Evolutionary conservation across 2,113 vertebrate species (phyloP).

Genomic region (Rhea pennata): DNA sequence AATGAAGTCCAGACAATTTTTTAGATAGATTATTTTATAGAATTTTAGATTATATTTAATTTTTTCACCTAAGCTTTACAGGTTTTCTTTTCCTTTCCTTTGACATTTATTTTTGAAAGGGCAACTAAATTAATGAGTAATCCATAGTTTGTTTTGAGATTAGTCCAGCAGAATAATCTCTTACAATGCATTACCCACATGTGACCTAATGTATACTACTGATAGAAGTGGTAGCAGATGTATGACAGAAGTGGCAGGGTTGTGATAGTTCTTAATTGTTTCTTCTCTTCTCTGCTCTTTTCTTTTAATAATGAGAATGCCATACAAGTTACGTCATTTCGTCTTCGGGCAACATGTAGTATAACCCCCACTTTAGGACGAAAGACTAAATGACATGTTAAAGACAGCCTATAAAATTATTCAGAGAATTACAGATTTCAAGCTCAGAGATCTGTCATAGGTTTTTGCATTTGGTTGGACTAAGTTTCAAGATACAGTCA

Average conservation of each 20-base stretch:
- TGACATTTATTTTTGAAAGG: not conserved
- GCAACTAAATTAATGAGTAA: not conserved
- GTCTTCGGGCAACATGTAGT: not conserved
- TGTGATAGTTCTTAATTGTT: not conserved
- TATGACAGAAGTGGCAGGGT: not conserved
- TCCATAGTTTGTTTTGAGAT: not conserved
- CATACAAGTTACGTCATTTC: not conserved
- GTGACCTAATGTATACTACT: not conserved
- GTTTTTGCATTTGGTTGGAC: not conserved
- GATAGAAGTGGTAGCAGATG: not conserved
- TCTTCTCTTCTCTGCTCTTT: not conserved
- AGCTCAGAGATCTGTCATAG: not conserved
- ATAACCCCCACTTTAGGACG: not conserved
- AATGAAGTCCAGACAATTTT: not conserved
- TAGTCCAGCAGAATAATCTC: not conserved
- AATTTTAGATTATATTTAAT: not conserved
- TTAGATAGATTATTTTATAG: not conserved
- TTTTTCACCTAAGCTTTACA: not conserved
- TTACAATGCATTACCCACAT: not conserved
- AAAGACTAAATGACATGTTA: not conserved
- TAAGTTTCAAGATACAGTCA: not conserved
- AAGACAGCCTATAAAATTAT: not conserved
- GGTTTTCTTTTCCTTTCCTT: not conserved
- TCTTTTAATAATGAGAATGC: not conserved
- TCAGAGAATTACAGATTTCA: not conserved